phyloP scores from a whole-genome alignment of 2,888 invertebrate genomes.

The Apocheima hispidaria region DNA sequence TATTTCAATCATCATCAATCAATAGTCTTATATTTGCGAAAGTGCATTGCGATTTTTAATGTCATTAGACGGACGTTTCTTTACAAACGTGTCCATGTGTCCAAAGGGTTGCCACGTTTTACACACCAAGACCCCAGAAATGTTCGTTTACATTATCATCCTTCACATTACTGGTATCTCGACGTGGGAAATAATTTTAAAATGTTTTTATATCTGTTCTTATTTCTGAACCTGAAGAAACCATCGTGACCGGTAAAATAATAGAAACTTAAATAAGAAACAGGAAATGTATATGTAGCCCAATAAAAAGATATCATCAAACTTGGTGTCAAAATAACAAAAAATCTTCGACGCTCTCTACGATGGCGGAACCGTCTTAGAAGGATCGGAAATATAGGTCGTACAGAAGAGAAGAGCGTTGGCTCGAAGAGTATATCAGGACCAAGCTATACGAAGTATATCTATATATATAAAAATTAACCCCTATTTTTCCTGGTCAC shows the following conservation, averaged over 20 bases:
- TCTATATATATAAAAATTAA: no score
- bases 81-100: constrained; percentile 32
- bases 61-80: constrained; percentile 33
- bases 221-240: not conserved
- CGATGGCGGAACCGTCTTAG: not conserved
- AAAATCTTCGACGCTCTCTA: not conserved
- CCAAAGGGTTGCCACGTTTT: constrained; percentile 15
- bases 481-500: no score
- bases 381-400: no score
- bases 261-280: no score
- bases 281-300: not conserved
- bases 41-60: constrained; percentile 37
- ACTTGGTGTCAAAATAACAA: not conserved
- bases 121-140: not conserved
- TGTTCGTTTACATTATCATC: no score
- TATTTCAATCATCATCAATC: not conserved
- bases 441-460: no score
- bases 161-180: no score
- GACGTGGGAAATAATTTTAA: no score
- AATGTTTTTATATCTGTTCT: not conserved
- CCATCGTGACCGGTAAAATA: not conserved
- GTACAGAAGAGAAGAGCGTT: no score
- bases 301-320: not conserved
- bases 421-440: no score
- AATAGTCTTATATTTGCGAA: no score